Base-by-base conservation (phyloP, 2,797 vertebrate species). In the Mormyrus proboscirostris region DNA sequence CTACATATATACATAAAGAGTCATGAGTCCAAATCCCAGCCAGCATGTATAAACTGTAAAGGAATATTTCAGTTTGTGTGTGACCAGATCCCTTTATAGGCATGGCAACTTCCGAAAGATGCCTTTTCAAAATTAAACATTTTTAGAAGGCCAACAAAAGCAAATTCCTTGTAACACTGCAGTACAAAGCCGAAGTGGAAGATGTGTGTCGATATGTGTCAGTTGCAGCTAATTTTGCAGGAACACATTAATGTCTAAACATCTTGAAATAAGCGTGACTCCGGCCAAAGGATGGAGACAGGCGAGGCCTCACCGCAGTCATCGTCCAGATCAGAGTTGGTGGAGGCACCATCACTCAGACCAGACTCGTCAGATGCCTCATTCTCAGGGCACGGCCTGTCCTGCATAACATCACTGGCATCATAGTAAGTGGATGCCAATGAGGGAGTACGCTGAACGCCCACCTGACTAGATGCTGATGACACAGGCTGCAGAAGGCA, bases 381-480 rank as follows among this genome's bases (percentile, higher is more conserved):
- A 0, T 97, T 97, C 93, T 98, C 97, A 0, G 97, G 98, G 1
- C 97, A 97, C 89, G 93, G 97, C 91, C 97, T 97, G 0, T 96
- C 97, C 16, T 97, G 89, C 0, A 98, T 95, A 57, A 97, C 96
- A 89, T 99, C 98, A 0, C 94, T 97, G 91, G 98, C 97, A 0
- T 99, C 98, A 0, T 97, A 98, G 92, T 98, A 99, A 90, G 96
- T 96, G 0, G 98, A 98, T 0, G 97, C 96, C 44, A 97, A 94
- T 0, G 98, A 99, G 53, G 96, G 95, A 7, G 96, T 65, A 3
- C 97, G 95, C 88, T 94, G 93, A 93, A 95, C 94, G 51, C 91
- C 90, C 86, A 95, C 95, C 0, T 95, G 95, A 88, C 92, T 8
- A 92, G 93, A 94, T 94, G 92, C 16, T 83, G 94, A 94, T 0